phyloP scores from a whole-genome alignment of 2,797 vertebrate species.

The Cephalopachus bancanus region DNA sequence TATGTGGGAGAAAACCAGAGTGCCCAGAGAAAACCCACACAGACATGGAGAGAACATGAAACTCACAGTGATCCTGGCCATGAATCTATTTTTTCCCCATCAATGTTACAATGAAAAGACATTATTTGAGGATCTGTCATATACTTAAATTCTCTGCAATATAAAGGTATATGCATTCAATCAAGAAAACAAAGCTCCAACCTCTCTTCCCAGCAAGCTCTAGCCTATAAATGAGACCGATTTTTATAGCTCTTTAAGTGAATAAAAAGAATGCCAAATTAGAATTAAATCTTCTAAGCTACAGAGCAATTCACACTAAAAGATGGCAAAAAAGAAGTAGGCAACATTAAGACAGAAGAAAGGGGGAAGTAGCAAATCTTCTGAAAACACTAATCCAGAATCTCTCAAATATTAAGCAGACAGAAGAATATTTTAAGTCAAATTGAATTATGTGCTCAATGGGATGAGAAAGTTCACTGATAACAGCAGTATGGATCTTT shows the following conservation, averaged over 20 bases:
- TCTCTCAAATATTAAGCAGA: conserved; percentile 15
- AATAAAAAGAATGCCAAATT: conserved; percentile 39
- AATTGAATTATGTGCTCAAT: background rate
- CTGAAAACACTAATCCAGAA: conserved; percentile 26
- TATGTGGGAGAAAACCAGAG: background rate
- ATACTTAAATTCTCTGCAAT: background rate
- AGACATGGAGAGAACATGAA: background rate
- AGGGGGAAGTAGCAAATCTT: background rate
- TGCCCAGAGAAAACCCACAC: background rate
- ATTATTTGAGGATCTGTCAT: background rate
- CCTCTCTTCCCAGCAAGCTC: conserved; percentile 5
- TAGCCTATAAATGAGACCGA: background rate
- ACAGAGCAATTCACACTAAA: conserved; percentile 3
- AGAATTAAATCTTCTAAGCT: conserved; percentile 7
- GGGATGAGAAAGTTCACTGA: background rate
- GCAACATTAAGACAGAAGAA: conserved; percentile 3
- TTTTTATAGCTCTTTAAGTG: conserved; percentile 26
- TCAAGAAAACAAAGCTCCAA: conserved; percentile 9
- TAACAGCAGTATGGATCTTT: background rate
- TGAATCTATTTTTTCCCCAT: background rate
- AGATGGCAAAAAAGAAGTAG: background rate
- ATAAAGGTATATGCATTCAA: background rate
- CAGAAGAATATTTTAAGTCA: background rate
- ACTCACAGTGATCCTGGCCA: background rate
- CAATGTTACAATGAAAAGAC: background rate